Evolutionary conservation across 2,113 vertebrate genomes (phyloP).

Genomic region (Cryptotis parvus): DNA sequence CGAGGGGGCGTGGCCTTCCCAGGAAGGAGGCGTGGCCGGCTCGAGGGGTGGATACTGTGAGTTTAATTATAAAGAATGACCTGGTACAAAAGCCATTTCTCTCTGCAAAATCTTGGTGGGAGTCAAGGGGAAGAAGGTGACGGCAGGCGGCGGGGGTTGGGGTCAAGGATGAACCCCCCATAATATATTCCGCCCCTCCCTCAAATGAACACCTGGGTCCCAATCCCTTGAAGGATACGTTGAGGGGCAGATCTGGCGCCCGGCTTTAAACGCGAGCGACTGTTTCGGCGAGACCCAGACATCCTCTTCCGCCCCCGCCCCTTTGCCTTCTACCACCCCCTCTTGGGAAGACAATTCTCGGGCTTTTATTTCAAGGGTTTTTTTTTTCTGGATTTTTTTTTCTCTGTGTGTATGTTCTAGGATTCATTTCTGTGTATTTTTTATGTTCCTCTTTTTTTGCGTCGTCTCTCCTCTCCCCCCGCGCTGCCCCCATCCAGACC

Average conservation of each 20-base stretch:
- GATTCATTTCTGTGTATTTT: conserved; percentile 73
- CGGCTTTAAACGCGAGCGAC: background rate
- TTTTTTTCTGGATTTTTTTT: conserved; percentile 76
- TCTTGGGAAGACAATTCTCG: conserved; percentile 89
- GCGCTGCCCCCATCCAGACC: conserved; percentile 69
- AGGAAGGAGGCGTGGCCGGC: conserved; percentile 76
- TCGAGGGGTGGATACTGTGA: conserved; percentile 83
- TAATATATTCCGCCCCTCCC: conserved; percentile 36
- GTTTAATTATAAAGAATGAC: conserved; percentile 86
- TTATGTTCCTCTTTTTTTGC: conserved; percentile 83
- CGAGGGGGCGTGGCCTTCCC: conserved; percentile 62
- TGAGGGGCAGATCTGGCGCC: conserved; percentile 48
- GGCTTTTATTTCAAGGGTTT: conserved; percentile 83
- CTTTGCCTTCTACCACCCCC: conserved; percentile 61
- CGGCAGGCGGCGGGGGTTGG: conserved; percentile 8
- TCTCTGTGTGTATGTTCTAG: conserved; percentile 80
- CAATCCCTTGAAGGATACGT: background rate
- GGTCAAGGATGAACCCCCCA: conserved; percentile 49
- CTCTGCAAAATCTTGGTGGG: conserved; percentile 80
- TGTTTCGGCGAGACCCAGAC: background rate
- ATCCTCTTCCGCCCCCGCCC: conserved; percentile 44
- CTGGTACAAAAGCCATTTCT: conserved; percentile 85
- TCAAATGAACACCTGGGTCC: conserved; percentile 45
- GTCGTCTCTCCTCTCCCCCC: conserved; percentile 82
- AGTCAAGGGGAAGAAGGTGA: conserved; percentile 58